Evolutionary conservation across 2,888 invertebrate species (phyloP), one percentile per base, ranked within the genome.

Genomic region (Nemapogon koenigi): DNA sequence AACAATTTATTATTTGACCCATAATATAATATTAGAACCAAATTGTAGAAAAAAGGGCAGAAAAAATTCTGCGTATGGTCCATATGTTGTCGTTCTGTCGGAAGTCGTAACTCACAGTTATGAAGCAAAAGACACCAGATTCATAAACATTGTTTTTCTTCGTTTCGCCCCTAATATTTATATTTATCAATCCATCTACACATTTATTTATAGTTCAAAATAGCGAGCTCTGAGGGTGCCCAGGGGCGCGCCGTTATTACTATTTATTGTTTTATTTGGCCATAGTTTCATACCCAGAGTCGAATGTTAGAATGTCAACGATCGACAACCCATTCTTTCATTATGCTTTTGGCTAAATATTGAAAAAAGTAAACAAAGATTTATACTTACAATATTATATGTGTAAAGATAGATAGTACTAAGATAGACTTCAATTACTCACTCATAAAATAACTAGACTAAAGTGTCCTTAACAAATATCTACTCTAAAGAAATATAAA

Each of bases 111-210:
- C 69, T 78, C 75, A 76, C 69, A 67, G 75, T 76, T 78, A 78
- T 78, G 78, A 78, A 62, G 72, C 75, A 68, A 68, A 64, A 72
- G 76, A 76, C 78, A 76, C 76, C 62, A 73, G 73, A 75, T 78
- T 73, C 75, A 78, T 76, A 78, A 78, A 78, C 78, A 76, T 73
- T 76, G 78, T 78, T 78, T 76, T 76, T 76, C 75, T 75, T 71
- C 66, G 59, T 75, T 75, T 75, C 73, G 73, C 72, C 76, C 76
- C 76, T 67, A 72, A 75, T 78, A 76, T 78, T 78, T 78, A 75
- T 78, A 76, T 78, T 78, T 76, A 78, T 78, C 76, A 78, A 76
- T 76, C 70, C 73, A 76, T 78, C 76, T 78, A 75, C 73, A 71
- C 73, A 75, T 76, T 76, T 76, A 75, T 75, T 73, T 78, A 73